Conservation (phyloP, 2,888 invertebrate species). For the Octonoba sinensis region DNA sequence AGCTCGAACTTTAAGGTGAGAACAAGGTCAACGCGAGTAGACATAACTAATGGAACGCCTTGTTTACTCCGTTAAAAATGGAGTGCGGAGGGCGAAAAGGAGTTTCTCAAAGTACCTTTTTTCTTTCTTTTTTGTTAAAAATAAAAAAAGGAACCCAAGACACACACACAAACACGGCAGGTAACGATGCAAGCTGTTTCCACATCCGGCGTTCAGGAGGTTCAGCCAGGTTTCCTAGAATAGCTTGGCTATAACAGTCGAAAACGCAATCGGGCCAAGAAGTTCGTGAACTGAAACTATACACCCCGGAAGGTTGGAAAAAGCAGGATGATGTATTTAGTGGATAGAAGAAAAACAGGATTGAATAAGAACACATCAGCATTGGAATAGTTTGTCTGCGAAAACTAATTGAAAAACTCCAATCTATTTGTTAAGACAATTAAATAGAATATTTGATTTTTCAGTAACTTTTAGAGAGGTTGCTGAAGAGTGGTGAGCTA, state of each 20-base stretch:
- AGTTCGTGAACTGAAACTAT: slow-evolving; percentile 59
- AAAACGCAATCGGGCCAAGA: slow-evolving; percentile 28
- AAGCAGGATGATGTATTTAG: not conserved
- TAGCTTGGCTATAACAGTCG: slow-evolving; percentile 54
- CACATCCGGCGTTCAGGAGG: slow-evolving; percentile 40
- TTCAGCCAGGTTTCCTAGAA: slow-evolving; percentile 22
- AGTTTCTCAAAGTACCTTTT: no score
- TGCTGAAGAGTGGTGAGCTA: no score
- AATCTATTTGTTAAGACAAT: no score
- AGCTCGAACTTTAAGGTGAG: not conserved
- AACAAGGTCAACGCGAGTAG: not conserved
- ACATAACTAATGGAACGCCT: not conserved
- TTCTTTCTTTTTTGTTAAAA: no score
- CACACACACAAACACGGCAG: slow-evolving; percentile 25
- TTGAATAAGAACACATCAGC: no score
- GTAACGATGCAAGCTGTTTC: slow-evolving; percentile 54
- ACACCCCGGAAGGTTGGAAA: slow-evolving; percentile 22
- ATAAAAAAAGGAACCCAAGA: not conserved
- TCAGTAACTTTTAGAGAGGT: no score
- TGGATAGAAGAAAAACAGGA: not conserved
- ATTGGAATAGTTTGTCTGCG: no score
- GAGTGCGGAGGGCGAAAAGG: not conserved
- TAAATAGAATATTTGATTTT: no score
- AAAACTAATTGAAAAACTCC: no score
- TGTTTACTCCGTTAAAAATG: not conserved